A percentile compares a stretch with the other conserved stretches of the same genome.
These are phyloP conservation scores for Pocillopora grandis DNA, from an alignment of 92 coral and sea anemone genomes.

Conservation along the genomic window DNA sequence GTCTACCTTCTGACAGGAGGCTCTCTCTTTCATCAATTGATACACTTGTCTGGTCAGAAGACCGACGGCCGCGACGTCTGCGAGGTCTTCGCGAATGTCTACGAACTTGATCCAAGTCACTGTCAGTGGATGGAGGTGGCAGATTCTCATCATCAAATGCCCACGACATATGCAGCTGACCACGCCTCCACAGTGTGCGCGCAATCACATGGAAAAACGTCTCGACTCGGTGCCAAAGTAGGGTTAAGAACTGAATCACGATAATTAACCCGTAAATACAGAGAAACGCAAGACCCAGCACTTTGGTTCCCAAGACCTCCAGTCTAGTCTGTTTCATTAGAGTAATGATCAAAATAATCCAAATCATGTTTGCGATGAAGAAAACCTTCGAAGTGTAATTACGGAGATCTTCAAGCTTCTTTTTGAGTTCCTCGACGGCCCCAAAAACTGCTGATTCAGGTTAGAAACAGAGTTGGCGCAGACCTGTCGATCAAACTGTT, in stretches of 20 bases:
- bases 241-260: constrained; percentile 77
- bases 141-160: constrained; percentile 77
- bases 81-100: constrained; percentile 45
- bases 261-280: constrained; percentile 71
- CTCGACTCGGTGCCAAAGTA: constrained; percentile 85
- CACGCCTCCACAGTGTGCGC: constrained; percentile 95
- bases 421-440: constrained; percentile 83
- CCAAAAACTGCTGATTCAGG: constrained; percentile 96
- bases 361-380: constrained; percentile 68
- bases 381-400: constrained; percentile 59
- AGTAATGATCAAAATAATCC: constrained; percentile 75
- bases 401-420: constrained; percentile 92
- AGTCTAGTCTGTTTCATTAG: constrained; percentile 52
- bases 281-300: constrained; percentile 82
- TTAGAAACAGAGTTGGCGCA: constrained; percentile 76
- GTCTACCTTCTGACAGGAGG: constrained; percentile 5
- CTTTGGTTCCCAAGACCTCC: constrained; percentile 65
- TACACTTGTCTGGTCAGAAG: background rate
- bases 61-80: constrained; percentile 1
- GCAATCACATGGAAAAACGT: constrained; percentile 87
- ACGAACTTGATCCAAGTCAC: constrained; percentile 63
- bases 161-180: constrained; percentile 67
- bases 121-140: constrained; percentile 69
- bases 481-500: constrained; percentile 25
- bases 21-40: background rate